Evolutionary conservation across 2,888 invertebrate species (phyloP), one percentile per base, ranked within the genome.

Genomic region (Andrena minutula): DNA sequence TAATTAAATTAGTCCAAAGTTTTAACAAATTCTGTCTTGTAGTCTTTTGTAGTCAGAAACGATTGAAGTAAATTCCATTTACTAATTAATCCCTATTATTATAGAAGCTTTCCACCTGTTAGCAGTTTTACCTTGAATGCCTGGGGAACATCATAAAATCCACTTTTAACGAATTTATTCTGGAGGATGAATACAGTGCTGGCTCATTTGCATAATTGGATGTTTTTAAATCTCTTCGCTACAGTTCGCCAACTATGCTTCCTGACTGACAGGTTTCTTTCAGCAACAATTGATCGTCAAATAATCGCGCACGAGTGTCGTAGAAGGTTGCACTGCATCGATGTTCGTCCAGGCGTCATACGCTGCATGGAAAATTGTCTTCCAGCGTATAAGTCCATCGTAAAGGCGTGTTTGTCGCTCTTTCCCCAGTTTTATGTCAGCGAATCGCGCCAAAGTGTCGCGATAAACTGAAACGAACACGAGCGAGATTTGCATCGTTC

Each of bases 401-500:
- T 69, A 69, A 75, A 79, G 47, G 56, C 20, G 32, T 47, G 35
- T 56, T 56, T 20, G 47, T 7, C 20, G 20, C 16, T 23, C 12
- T 10, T 26, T 23, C 10, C 6, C 23, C 30, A 30, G 26, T 49
- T 75, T 79, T 79, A 75, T 58, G 63, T 32, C 28, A 32, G 26
- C 56, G 78, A 68, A 69, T 75, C 78, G 78, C 56, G 75, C 63
- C 78, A 47, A 75, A 64, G 53, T 56, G 63, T 56, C 47, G 32
- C 47, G 53, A 79, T 75, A 75, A 75, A 79, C 41, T 63, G 63
- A 35, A 75, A 79, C 75, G 20, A 75, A 56, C 53, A 65, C 51
- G 35, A 47, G 66, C 58, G 66, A 74, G 74, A 73, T 77, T 71
- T 58, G 72, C 72, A 64, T 47, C 72, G 63, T 56, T 28, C 35